Conservation (phyloP, 2,888 invertebrate species). For the Ferrisia virgata region DNA sequence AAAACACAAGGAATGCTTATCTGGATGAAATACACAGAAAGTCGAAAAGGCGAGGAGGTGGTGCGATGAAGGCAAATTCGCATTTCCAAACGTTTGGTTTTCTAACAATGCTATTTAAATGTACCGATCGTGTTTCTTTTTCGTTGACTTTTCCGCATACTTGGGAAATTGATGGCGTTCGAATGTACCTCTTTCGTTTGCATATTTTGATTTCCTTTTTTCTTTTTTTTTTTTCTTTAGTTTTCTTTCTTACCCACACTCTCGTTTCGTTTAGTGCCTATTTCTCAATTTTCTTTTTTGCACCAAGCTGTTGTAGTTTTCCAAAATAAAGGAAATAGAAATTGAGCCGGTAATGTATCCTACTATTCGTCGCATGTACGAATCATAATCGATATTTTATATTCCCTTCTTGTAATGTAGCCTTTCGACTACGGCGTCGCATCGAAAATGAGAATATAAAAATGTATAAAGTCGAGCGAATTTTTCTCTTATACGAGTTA, state of each 20-base stretch:
- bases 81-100: slow-evolving; percentile 14
- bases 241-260: background rate
- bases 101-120: slow-evolving; percentile 30
- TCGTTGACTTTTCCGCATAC: background rate
- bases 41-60: background rate
- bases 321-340: background rate
- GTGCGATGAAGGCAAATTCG: background rate
- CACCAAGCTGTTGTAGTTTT: background rate
- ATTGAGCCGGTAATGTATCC: background rate
- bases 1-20: slow-evolving; percentile 18
- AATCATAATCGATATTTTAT: background rate
- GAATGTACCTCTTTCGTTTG: slow-evolving; percentile 2
- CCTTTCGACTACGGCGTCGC: background rate
- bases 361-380: background rate
- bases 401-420: background rate
- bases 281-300: background rate
- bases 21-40: background rate
- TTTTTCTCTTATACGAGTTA: background rate
- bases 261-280: background rate
- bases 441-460: background rate
- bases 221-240: too few relatives aligned
- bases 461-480: background rate
- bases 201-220: slow-evolving; percentile 31
- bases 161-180: slow-evolving; percentile 5
- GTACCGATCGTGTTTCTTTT: slow-evolving; percentile 11